Conservation (phyloP, 1,140 invertebrate genomes). For the Melitaea cinxia region DNA sequence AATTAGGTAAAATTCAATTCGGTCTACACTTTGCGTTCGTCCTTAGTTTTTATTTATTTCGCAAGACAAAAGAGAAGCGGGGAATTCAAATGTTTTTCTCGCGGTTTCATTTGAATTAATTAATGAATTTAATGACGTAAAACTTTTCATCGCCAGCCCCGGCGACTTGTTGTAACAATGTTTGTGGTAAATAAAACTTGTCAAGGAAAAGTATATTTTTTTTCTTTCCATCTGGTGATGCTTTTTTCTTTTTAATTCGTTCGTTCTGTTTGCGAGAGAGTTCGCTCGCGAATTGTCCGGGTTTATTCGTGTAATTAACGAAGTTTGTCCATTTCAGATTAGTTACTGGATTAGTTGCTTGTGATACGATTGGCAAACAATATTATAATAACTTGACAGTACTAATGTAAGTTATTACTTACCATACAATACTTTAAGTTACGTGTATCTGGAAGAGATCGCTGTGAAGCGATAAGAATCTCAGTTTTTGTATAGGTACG, state of each 20-base stretch:
- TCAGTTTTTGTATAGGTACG: too few relatives aligned
- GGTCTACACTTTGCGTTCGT: constrained; percentile 4
- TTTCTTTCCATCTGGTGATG: constrained; percentile 68
- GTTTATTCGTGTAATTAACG: constrained; percentile 79
- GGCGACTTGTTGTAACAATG: constrained; percentile 67
- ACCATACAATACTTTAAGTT: too few relatives aligned
- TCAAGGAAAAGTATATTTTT: constrained; percentile 70
- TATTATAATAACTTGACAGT: neutral
- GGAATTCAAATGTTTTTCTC: constrained; percentile 74
- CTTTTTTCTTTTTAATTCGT: constrained; percentile 67
- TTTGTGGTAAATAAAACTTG: constrained; percentile 80
- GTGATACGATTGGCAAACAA: constrained; percentile 52
- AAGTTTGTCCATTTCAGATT: constrained; percentile 72
- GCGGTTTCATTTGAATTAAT: constrained; percentile 80
- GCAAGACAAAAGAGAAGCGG: constrained; percentile 54
- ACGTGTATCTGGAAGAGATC: too few relatives aligned
- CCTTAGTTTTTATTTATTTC: constrained; percentile 59
- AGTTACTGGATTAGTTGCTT: constrained; percentile 47
- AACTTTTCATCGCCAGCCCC: constrained; percentile 60
- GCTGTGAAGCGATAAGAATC: too few relatives aligned
- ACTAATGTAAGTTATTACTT: neutral
- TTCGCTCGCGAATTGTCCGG: constrained; percentile 66
- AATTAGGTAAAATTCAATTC: neutral
- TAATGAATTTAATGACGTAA: constrained; percentile 75
- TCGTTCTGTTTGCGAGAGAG: constrained; percentile 53